phyloP scores from a whole-genome alignment of 2,888 invertebrate genomes.

The Caenorhabditis becei region DNA sequence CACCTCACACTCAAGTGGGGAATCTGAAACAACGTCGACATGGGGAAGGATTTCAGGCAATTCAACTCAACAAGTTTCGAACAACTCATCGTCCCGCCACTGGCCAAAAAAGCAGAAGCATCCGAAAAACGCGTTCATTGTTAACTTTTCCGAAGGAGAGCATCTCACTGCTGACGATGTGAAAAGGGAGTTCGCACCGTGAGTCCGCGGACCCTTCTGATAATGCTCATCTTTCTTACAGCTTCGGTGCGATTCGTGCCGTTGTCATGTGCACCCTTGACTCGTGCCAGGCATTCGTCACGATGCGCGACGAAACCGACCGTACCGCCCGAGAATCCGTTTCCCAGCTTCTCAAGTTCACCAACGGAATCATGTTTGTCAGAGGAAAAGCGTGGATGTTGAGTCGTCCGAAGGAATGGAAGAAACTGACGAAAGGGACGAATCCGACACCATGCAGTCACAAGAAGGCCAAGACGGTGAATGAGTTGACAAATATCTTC shows the following conservation, averaged over 20 bases:
- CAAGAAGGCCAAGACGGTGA: conserved; percentile 13
- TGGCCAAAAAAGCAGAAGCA: conserved; percentile 4
- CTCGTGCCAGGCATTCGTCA: conserved; percentile 51
- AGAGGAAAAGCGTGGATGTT: conserved; percentile 23
- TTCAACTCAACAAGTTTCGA: conserved; percentile 11
- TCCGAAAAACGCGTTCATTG: conserved; percentile 32
- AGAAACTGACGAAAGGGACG: conserved; percentile 9
- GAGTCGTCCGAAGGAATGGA: conserved; percentile 35
- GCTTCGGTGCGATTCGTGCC: conserved; percentile 28
- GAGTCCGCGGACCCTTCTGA: no score
- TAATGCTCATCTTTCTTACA: conserved; percentile 23
- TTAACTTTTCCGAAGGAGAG: conserved; percentile 37
- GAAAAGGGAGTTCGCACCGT: conserved; percentile 24
- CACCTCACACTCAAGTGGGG: conserved; percentile 27
- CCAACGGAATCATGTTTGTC: conserved; percentile 29
- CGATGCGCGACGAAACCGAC: conserved; percentile 10
- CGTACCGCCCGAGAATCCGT: conserved; percentile 11
- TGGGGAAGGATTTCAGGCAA: conserved; percentile 8
- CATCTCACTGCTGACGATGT: conserved; percentile 25
- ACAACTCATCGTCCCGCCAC: not conserved
- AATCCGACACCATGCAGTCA: not conserved
- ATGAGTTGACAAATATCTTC: conserved; percentile 39
- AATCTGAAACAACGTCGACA: not conserved
- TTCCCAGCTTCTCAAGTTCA: conserved; percentile 11
- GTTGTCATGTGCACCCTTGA: conserved; percentile 43